Evolutionary conservation across 1,140 invertebrate species (phyloP).

Genomic region (Lucilia sericata): DNA sequence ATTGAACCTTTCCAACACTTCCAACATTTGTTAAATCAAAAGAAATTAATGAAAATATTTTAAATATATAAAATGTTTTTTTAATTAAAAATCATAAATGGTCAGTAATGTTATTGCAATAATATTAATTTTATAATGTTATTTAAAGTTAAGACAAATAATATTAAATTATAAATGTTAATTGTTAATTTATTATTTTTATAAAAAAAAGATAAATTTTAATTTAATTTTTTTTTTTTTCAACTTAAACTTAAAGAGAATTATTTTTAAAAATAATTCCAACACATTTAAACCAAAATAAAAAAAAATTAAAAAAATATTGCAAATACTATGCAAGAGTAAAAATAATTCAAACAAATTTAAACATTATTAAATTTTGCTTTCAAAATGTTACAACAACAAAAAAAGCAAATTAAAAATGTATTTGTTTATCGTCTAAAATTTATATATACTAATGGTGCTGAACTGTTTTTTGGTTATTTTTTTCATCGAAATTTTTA

Average conservation of each 20-base stretch:
- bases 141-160: background rate
- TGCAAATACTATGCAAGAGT: background rate
- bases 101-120: background rate
- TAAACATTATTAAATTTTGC: slow-evolving; percentile 43
- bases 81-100: no score
- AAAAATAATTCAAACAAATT: slow-evolving; percentile 17
- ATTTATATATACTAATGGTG: background rate
- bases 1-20: no score
- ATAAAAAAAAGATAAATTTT: no score
- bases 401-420: slow-evolving; percentile 17
- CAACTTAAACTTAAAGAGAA: background rate
- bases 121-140: background rate
- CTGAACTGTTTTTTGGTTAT: background rate
- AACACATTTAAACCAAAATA: background rate
- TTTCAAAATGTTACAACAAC: slow-evolving; percentile 6
- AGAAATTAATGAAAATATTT: no score
- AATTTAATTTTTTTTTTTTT: background rate
- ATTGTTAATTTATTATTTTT: background rate
- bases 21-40: no score
- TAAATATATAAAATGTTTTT: no score
- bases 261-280: background rate
- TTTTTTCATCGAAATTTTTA: background rate
- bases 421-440: background rate
- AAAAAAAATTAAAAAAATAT: background rate
- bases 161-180: background rate